Evolutionary conservation across 2,797 vertebrate species (phyloP).

Genomic region (Momotus momota): DNA sequence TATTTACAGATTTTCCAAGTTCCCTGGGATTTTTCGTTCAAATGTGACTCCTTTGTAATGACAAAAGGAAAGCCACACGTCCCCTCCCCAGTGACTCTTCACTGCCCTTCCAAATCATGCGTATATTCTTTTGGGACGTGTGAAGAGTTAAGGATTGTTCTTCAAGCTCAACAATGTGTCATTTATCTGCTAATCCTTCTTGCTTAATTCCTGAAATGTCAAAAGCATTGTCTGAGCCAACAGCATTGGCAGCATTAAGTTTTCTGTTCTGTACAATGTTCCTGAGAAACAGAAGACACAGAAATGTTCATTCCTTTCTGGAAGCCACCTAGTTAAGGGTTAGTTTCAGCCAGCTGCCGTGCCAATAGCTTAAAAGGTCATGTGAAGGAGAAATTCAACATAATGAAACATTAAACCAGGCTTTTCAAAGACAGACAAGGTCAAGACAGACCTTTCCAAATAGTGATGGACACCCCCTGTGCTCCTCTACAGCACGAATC

Average conservation of each 20-base stretch:
- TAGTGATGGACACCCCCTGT: neutral
- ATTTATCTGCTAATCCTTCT: slow-evolving; percentile 56
- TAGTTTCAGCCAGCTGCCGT: neutral
- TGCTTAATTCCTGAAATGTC: slow-evolving; percentile 47
- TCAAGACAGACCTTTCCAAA: neutral
- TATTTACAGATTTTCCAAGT: neutral
- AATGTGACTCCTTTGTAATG: neutral
- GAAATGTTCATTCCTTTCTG: slow-evolving; percentile 41
- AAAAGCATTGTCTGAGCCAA: slow-evolving; percentile 58
- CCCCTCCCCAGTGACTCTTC: neutral
- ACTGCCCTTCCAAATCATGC: neutral
- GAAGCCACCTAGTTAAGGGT: neutral
- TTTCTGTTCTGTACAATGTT: slow-evolving; percentile 20
- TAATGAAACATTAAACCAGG: slow-evolving; percentile 5
- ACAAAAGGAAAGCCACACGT: neutral
- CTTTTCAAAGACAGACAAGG: neutral
- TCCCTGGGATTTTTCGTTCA: neutral
- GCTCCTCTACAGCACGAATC: neutral
- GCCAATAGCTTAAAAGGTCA: neutral
- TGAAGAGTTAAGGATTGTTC: slow-evolving; percentile 48
- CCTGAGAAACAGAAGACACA: slow-evolving; percentile 48
- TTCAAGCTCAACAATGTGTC: neutral
- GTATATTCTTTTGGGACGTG: neutral
- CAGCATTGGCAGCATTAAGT: slow-evolving; percentile 21
- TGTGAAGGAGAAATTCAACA: slow-evolving; percentile 10